Evolutionary conservation across 1,140 invertebrate genomes (phyloP).

Genomic region (Halyomorpha halys): DNA sequence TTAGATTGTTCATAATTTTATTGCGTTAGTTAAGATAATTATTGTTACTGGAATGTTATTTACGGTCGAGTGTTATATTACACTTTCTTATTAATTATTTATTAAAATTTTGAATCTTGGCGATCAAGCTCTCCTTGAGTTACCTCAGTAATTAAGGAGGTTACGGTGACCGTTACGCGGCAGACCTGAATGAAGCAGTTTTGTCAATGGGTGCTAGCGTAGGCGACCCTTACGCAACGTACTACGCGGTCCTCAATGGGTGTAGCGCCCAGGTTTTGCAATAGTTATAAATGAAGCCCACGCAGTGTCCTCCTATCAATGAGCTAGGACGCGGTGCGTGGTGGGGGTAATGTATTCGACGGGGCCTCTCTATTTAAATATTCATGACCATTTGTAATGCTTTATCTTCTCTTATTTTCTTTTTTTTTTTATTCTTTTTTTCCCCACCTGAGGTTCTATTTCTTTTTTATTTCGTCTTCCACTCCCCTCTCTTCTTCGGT

Average conservation of each 20-base stretch:
- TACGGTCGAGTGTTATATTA: too few species aligned
- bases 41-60: too few species aligned
- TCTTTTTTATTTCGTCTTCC: neutral
- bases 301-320: slow-evolving; percentile 11
- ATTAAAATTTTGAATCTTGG: too few species aligned
- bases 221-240: slow-evolving; percentile 13
- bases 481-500: neutral
- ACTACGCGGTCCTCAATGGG: slow-evolving; percentile 15
- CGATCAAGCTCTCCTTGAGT: too few species aligned
- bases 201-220: neutral
- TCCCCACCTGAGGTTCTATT: slow-evolving; percentile 15
- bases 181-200: neutral
- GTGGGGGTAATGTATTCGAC: slow-evolving; percentile 13
- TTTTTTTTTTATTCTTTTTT: slow-evolving; percentile 8
- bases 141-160: too few species aligned
- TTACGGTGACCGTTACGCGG: too few species aligned
- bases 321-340: neutral
- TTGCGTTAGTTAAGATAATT: too few species aligned
- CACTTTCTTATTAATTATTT: too few species aligned
- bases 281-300: slow-evolving; percentile 16
- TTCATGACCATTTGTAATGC: slow-evolving; percentile 23
- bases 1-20: too few species aligned
- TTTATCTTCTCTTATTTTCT: slow-evolving; percentile 19
- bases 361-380: slow-evolving; percentile 18
- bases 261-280: slow-evolving; percentile 2